Evolutionary conservation across 2,888 invertebrate species (phyloP), one percentile per base, ranked within the genome.

Genomic region (Thymelicus sylvestris): DNA sequence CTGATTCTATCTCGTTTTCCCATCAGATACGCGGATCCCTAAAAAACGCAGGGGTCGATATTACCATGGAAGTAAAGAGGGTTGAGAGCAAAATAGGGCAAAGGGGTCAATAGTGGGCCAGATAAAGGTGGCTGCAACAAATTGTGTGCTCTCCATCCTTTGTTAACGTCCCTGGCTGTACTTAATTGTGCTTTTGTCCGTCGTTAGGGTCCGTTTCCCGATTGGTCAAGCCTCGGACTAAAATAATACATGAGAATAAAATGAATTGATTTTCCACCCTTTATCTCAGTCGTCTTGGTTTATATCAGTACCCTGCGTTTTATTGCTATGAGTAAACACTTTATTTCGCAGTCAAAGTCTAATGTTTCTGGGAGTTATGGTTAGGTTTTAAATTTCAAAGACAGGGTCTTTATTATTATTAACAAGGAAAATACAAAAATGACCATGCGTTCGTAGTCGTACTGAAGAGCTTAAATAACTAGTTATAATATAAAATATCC

Each of bases 71-170:
- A 83, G 64, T 41, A 39, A 48, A 47, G 64, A 69, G 88, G 88
- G 88, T 81, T 78, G 81, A 81, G 84, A 84, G 84, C 87, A 88
- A 89, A 92, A 90, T 92, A 89, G 92, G 92, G 91, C 91, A 91
- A 92, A 92, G 89, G 88, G 93, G 93, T 93, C 93, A 92, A 88
- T 90, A 91, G 89, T 91, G 84, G 85, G 84, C 84, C 86, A 86
- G 87, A 90, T 91, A 91, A 90, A 93, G 92, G 92, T 90, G 90
- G 89, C 92, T 93, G 93, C 91, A 93, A 91, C 93, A 93, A 93
- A 93, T 92, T 90, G 91, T 90, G 85, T 83, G 85, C 89, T 88
- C 88, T 57, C 85, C 83, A 84, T 85, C 86, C 90, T 87, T 92
- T 91, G 91, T 92, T 91, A 91, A 86, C 87, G 85, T 81, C 91